These are phyloP conservation scores for Lithophane ornitopus DNA, from an alignment of 2,888 invertebrate genomes.

Conservation along the genomic window DNA sequence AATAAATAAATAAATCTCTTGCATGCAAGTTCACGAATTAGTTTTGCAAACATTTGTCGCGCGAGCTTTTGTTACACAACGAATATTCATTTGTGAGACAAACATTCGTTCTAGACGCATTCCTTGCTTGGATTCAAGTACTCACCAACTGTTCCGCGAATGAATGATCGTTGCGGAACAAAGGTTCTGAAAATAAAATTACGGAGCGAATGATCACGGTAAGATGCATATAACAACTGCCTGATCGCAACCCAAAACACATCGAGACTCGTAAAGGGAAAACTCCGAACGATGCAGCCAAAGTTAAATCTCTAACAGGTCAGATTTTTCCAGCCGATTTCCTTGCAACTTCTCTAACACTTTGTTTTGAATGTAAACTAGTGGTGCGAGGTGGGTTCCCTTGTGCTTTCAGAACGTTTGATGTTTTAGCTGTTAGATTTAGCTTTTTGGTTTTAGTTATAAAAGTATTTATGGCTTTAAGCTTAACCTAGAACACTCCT, in stretches of 20 bases:
- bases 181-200: no score
- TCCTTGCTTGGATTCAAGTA: not conserved
- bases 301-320: slow-evolving; percentile 18
- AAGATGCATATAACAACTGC: not conserved
- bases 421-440: slow-evolving; percentile 6
- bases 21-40: not conserved
- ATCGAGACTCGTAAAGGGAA: not conserved
- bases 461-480: not conserved
- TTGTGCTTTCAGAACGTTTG: slow-evolving; percentile 8
- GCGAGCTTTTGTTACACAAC: not conserved
- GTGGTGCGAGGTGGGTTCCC: not conserved
- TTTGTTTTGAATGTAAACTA: slow-evolving; percentile 43
- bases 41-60: not conserved
- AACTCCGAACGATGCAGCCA: not conserved
- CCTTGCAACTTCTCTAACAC: slow-evolving; percentile 2
- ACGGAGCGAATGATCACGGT: no score
- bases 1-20: no score
- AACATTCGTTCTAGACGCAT: not conserved
- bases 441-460: slow-evolving; percentile 5
- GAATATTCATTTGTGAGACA: not conserved
- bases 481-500: not conserved
- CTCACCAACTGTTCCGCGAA: not conserved
- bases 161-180: no score
- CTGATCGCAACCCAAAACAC: not conserved
- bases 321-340: slow-evolving; percentile 34